Percentiles rank a stretch among this genome's conserved stretches.
Evolutionary conservation across 2,888 invertebrate species (phyloP).

Genomic region (Biston stratarius): DNA sequence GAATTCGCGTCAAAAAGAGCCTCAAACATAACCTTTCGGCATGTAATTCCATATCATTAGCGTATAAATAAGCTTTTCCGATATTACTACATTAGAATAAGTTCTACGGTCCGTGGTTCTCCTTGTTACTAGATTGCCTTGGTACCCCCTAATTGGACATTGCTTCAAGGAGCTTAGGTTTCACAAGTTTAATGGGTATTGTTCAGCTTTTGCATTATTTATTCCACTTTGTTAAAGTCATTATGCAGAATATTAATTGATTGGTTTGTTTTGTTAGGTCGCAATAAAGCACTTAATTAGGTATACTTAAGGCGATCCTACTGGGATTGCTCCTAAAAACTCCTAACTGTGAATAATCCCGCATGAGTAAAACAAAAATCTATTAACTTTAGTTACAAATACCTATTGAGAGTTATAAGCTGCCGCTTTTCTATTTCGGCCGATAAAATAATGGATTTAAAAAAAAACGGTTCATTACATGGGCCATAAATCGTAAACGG

Average conservation of each 20-base stretch:
- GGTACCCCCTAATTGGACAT: conserved; percentile 38
- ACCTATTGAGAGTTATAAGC: too few species aligned
- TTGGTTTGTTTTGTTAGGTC: neutral
- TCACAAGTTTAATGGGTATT: conserved; percentile 35
- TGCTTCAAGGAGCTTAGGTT: conserved; percentile 34
- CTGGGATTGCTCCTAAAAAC: too few species aligned
- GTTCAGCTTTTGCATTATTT: conserved; percentile 9
- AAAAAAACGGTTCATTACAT: neutral
- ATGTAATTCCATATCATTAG: too few species aligned
- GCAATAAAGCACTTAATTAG: neutral
- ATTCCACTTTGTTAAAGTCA: neutral
- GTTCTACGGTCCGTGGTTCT: neutral
- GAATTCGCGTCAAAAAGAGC: too few species aligned
- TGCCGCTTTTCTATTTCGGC: too few species aligned
- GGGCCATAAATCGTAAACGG: neutral
- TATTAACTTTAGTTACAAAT: too few species aligned
- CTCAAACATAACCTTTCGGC: too few species aligned
- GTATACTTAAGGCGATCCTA: neutral
- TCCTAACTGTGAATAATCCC: too few species aligned
- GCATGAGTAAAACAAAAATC: too few species aligned
- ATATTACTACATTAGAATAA: too few species aligned
- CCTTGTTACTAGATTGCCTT: conserved; percentile 39
- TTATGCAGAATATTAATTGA: neutral
- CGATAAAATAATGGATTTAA: too few species aligned
- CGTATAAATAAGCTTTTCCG: too few species aligned